Base-by-base conservation (phyloP, 2,888 invertebrate genomes). In the Apantesis nais region DNA sequence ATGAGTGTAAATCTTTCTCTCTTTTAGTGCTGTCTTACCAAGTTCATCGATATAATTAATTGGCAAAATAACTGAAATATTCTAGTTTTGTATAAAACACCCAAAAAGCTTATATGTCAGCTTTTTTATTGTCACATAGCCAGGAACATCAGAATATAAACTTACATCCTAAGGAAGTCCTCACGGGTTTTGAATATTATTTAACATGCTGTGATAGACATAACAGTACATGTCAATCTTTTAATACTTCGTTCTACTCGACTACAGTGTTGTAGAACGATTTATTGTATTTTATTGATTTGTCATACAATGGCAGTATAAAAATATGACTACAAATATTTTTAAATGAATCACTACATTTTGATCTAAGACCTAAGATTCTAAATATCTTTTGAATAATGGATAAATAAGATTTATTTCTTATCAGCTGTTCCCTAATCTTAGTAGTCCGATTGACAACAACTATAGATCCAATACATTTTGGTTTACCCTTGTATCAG, bases 401-500 rank as follows among this genome's bases (percentile, higher is more conserved):
- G 9, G 22, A 22, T 22, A 48, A 44, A 44, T 44, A 19, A 44
- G 19, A 48, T 22, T 0, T 22, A 22, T 22, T 22, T 22, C 22
- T 48, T 8, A 22, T 19, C 22, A 48, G 22, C 2, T 55, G 25
- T 55, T 12, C 25, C 9, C 14, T 14, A 8, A 22, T 48, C 48
- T 48, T n/a, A n/a, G n/a, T 48, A 16, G 4, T 58, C 58, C 14
- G 16, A 29, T 29, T 29, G 14, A 34, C 22, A 19, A 61, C 12
- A n/a, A 64, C 70, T 77, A 67, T 69, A 41, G 52, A 44, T 44
- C 14, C 41, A 55, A 48, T 67, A 69, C 29, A 73, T 70, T 73
- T 62, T 74, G 72, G 74, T 64, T 70, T 78, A 80, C 72, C 71
- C 74, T 83, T 86, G 73, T 86, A 74, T 85, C 83, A 92, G 92